Evolutionary conservation across 2,797 vertebrate genomes (phyloP).

Genomic region (Phataginus tetradactyla): DNA sequence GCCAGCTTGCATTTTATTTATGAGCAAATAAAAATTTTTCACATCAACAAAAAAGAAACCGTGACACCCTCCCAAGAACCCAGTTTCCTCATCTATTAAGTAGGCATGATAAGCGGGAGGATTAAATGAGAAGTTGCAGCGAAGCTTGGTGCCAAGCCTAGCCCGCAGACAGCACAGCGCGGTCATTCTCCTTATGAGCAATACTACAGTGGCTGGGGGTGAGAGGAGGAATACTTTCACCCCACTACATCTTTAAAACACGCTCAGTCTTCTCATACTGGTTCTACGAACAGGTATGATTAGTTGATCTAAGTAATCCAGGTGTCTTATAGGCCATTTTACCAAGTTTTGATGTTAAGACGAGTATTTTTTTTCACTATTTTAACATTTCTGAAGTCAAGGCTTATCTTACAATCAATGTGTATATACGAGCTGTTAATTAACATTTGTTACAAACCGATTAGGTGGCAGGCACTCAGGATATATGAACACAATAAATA

Average conservation of each 20-base stretch:
- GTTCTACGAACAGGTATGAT: too few species aligned
- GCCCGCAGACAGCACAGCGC: rapidly evolving
- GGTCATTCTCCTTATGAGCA: too few species aligned
- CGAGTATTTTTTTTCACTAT: neutral
- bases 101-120: rapidly evolving
- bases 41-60: neutral
- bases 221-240: neutral
- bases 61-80: neutral
- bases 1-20: neutral
- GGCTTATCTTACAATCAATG: neutral
- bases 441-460: neutral
- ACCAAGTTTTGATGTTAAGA: neutral
- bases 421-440: neutral
- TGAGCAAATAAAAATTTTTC: neutral
- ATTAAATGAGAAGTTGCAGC: rapidly evolving
- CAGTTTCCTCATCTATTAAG: neutral
- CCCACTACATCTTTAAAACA: neutral
- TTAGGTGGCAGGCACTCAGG: neutral
- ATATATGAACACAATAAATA: neutral
- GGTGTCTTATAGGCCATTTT: neutral
- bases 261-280: neutral
- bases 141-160: neutral
- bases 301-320: neutral
- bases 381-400: neutral
- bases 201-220: neutral